Evolutionary conservation across 2,113 vertebrate genomes (phyloP).

Genomic region (Osmerus mordax): DNA sequence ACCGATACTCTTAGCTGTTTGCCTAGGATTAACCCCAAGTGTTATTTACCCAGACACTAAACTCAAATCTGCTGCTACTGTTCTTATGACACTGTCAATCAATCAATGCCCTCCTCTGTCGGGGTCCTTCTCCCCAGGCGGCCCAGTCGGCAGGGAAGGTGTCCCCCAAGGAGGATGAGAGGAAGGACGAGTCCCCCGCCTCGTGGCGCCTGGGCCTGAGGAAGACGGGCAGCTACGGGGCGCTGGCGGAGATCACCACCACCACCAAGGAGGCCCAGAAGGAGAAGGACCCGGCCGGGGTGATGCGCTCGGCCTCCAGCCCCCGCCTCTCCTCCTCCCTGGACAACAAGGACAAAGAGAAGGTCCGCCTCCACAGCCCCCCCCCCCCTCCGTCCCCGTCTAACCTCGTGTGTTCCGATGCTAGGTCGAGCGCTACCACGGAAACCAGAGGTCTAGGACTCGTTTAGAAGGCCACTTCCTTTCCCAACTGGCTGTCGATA

Average conservation of each 20-base stretch:
- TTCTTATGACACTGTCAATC: too few species aligned
- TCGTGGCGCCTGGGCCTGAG: slow-evolving; percentile 92
- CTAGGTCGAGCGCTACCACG: neutral
- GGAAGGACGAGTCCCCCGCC: slow-evolving; percentile 94
- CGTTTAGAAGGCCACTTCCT: too few species aligned
- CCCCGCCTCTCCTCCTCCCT: slow-evolving; percentile 92
- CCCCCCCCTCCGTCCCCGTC: neutral
- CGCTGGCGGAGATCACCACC: slow-evolving; percentile 92
- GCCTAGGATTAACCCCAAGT: slow-evolving; percentile 14
- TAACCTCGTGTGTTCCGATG: neutral
- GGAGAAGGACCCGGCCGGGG: slow-evolving; percentile 89
- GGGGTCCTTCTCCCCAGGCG: slow-evolving; percentile 63
- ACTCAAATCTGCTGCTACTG: neutral
- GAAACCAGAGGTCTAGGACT: neutral
- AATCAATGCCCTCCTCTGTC: neutral
- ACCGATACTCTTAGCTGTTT: neutral
- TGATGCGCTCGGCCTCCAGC: slow-evolving; percentile 97
- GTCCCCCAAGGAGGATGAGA: slow-evolving; percentile 90
- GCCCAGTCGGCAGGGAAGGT: slow-evolving; percentile 78
- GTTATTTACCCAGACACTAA: slow-evolving; percentile 31
- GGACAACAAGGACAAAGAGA: slow-evolving; percentile 99
- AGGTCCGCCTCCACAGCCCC: slow-evolving; percentile 60
- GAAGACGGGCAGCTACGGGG: slow-evolving; percentile 97
- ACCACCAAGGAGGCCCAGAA: slow-evolving; percentile 93
- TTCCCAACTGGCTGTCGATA: too few species aligned